phyloP scores from a whole-genome alignment of 2,113 vertebrate genomes.

The Acanthisitta chloris region DNA sequence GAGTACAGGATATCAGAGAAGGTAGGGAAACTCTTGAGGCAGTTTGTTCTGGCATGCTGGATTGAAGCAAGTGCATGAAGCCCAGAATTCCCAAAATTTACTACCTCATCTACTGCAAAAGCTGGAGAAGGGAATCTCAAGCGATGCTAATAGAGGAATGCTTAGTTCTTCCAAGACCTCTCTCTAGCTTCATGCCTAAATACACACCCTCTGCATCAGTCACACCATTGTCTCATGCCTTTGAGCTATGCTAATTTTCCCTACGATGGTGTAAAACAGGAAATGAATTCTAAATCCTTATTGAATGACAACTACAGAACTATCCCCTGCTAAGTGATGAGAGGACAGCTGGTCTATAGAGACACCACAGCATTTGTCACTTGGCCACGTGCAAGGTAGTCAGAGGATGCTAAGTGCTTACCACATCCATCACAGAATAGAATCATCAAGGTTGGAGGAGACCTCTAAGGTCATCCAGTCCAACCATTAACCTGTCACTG shows the following conservation, averaged over 20 bases:
- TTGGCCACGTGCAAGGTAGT: neutral
- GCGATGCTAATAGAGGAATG: neutral
- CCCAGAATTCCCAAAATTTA: neutral
- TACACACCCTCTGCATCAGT: neutral
- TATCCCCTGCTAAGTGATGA: neutral
- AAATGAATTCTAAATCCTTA: neutral
- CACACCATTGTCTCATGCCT: neutral
- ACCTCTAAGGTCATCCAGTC: no score
- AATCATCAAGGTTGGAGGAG: no score
- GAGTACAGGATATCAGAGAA: neutral
- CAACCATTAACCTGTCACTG: no score
- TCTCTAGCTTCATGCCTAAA: constrained; percentile 1
- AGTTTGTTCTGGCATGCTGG: neutral
- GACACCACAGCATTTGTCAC: neutral
- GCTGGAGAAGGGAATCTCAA: neutral
- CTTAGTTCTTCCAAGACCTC: neutral
- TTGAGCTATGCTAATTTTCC: neutral
- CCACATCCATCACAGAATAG: fast-evolving
- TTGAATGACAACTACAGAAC: neutral
- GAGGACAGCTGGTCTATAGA: neutral
- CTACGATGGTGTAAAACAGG: neutral
- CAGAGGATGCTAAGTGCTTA: neutral
- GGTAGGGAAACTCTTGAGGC: neutral
- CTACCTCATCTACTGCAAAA: neutral
- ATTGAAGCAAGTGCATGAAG: neutral